phyloP scores from a whole-genome alignment of 2,797 vertebrate genomes.

The Luscinia luscinia region DNA sequence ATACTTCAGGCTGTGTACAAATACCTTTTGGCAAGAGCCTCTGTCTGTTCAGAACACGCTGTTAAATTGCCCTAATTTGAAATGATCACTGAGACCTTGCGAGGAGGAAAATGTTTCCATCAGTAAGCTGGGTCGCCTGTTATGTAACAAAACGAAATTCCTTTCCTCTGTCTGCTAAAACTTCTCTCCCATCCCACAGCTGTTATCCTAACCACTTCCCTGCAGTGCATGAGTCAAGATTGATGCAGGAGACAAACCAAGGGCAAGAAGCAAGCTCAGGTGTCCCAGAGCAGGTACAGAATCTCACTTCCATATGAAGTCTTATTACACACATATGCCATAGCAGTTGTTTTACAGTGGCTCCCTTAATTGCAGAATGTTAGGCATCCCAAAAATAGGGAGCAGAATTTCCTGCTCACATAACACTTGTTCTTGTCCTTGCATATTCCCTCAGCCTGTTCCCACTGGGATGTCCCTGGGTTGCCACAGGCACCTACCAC shows the following conservation, averaged over 20 bases:
- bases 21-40: not conserved
- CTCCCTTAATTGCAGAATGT: not conserved
- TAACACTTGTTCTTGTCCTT: not conserved
- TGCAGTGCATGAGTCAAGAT: not conserved
- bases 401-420: not conserved
- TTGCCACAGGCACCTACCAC: rapidly evolving
- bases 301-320: not conserved
- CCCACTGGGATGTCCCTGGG: not conserved
- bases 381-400: not conserved
- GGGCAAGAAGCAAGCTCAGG: not conserved
- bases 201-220: not conserved
- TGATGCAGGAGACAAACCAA: not conserved
- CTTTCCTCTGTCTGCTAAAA: not conserved
- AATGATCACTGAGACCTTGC: rapidly evolving
- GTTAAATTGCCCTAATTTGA: not conserved
- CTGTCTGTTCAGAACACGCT: not conserved
- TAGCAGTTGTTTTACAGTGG: not conserved
- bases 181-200: not conserved
- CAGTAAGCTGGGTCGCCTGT: not conserved
- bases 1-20: not conserved
- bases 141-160: not conserved
- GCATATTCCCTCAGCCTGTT: not conserved
- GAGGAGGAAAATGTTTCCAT: not conserved
- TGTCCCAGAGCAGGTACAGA: rapidly evolving
- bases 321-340: not conserved